phyloP scores from a whole-genome alignment of 2,113 vertebrate species.

The Connochaetes taurinus region DNA sequence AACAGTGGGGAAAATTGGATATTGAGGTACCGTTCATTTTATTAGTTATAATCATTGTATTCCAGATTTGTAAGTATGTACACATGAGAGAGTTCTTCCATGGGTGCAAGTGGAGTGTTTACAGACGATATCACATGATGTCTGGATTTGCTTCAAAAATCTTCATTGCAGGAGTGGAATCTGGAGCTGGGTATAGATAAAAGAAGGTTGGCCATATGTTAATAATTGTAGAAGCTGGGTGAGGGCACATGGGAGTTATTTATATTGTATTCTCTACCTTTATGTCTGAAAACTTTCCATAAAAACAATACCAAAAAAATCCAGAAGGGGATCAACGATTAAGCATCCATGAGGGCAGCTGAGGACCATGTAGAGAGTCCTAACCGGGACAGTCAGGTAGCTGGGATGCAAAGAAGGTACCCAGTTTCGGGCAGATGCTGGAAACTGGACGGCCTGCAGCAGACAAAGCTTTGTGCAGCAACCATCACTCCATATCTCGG shows the following conservation, averaged over 20 bases:
- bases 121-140: not conserved
- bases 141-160: not conserved
- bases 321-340: not conserved
- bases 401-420: not conserved
- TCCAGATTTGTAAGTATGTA: fast-evolving
- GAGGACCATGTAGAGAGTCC: not conserved
- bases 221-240: not conserved
- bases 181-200: not conserved
- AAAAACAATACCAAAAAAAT: not conserved
- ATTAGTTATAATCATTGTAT: not conserved
- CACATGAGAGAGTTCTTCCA: not conserved
- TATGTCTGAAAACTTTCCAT: not conserved
- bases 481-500: not conserved
- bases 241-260: not conserved
- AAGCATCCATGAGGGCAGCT: not conserved
- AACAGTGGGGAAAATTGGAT: not conserved
- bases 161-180: not conserved
- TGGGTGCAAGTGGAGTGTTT: not conserved
- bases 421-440: fast-evolving
- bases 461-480: not conserved
- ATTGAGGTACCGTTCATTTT: not conserved
- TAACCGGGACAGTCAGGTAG: fast-evolving
- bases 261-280: not conserved
- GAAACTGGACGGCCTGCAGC: not conserved
- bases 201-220: not conserved